A percentile compares a stretch with the other conserved stretches of the same genome.
Conservation (phyloP, 2,797 vertebrate species). For the Loris lydekkerianus region DNA sequence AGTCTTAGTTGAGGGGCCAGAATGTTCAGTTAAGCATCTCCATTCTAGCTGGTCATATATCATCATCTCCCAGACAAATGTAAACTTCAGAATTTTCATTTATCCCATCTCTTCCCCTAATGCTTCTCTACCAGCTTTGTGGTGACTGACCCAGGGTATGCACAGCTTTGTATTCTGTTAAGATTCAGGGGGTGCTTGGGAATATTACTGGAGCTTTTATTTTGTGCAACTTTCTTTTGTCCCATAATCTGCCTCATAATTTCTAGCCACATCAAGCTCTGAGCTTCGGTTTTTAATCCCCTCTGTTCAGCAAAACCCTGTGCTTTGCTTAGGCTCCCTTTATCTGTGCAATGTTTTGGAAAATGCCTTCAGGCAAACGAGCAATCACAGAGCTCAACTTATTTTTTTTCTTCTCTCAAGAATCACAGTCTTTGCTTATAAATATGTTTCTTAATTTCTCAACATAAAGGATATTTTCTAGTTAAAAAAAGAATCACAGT, state of each 20-base stretch:
- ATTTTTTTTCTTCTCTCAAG: not conserved
- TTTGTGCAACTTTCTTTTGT: not conserved
- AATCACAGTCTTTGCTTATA: not conserved
- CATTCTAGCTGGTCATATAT: not conserved
- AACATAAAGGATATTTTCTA: not conserved
- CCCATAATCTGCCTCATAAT: not conserved
- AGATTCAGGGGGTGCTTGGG: not conserved
- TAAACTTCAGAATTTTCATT: not conserved
- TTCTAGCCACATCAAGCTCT: not conserved
- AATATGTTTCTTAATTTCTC: not conserved
- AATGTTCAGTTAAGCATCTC: not conserved
- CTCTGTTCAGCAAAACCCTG: not conserved
- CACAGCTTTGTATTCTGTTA: not conserved
- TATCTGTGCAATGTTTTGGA: not conserved
- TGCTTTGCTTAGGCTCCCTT: not conserved
- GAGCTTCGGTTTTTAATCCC: not conserved
- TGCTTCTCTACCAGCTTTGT: not conserved
- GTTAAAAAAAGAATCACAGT: not conserved
- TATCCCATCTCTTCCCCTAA: not conserved
- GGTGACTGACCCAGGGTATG: accelerated
- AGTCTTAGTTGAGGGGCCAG: not conserved
- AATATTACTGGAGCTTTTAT: not conserved
- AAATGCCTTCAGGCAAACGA: not conserved
- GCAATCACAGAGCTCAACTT: not conserved
- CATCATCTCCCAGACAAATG: not conserved